Percentiles rank a stretch among this genome's conserved stretches.
Conservation (phyloP, 2,888 invertebrate genomes). For the Diogma glabrata region DNA sequence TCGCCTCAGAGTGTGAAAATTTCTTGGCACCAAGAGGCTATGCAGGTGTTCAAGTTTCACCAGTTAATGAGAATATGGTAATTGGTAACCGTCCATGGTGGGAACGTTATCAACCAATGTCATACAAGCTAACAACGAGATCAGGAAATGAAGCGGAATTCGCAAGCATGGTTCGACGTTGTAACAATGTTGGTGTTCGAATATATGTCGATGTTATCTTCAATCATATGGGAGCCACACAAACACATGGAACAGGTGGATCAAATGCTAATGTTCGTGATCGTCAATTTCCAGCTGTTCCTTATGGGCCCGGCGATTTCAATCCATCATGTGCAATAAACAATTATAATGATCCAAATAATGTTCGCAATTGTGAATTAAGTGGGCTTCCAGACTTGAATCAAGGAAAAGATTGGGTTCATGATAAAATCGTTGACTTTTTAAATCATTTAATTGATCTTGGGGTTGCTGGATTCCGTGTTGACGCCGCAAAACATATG, state of each 20-base stretch:
- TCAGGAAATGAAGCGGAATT: conserved; percentile 67
- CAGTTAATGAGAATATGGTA: conserved; percentile 23
- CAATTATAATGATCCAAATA: conserved; percentile 39
- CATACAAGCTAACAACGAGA: conserved; percentile 61
- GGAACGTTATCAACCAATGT: conserved; percentile 81
- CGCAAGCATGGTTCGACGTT: conserved; percentile 61
- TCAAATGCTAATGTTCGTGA: conserved; percentile 41
- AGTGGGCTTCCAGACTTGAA: conserved; percentile 41
- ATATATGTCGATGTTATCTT: conserved; percentile 75
- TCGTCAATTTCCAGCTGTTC: conserved; percentile 42
- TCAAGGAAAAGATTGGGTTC: conserved; percentile 38
- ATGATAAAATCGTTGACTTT: conserved; percentile 39
- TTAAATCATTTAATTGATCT: conserved; percentile 36
- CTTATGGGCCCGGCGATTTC: conserved; percentile 45
- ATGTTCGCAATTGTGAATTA: conserved; percentile 35
- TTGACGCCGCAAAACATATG: conserved; percentile 72
- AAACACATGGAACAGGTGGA: conserved; percentile 31
- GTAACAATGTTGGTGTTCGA: conserved; percentile 67
- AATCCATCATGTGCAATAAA: conserved; percentile 38
- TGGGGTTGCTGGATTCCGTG: conserved; percentile 77
- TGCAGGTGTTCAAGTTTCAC: conserved; percentile 52
- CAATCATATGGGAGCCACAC: conserved; percentile 67
- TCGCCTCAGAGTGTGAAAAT: conserved; percentile 66
- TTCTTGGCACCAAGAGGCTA: conserved; percentile 63
- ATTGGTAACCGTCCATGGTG: conserved; percentile 65